Base-by-base conservation (phyloP, 1,140 invertebrate species). In the Saccostrea glomerata region DNA sequence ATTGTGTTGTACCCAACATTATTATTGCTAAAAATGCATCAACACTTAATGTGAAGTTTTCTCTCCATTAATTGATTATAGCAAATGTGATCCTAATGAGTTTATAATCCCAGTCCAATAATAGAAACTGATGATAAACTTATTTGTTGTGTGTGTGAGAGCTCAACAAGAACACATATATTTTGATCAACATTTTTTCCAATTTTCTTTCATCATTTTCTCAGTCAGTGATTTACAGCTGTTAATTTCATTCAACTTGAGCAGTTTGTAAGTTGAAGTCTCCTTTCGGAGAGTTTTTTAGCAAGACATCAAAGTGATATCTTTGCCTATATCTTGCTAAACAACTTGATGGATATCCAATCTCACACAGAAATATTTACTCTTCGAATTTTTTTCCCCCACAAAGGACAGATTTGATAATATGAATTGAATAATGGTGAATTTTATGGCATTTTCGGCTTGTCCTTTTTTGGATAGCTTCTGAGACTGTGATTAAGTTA, bases 281-380 rank as follows among this genome's bases (percentile, higher is more conserved):
- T 77, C 70, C 70, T 36, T 77, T 36, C 70, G 9, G 23, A 15
- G 13, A 77, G 25, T 36, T 77, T 77, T 77, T 77, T 30, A 25
- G 23, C 70, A 77, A 77, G 70, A 77, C 70, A 77, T 77, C 70
- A 77, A 77, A 77, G 70, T 77, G 23, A 13, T 30, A 77, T 77
- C 25, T 77, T 13, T 77, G 25, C 70, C 70, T 77, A 77, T 77
- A 77, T 77, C 70, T 30, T 25, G 70, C 23, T 25, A 30, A 77
- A 77, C 25, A 25, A 12, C 23, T 77, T 77, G 70, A 30, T 77
- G 70, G 70, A 77, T 30, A 77, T 77, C 70, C 70, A 77, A 77
- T 77, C 70, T 73, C 25, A 77, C 70, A 77, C 25, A 30, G 30
- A 30, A 77, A 77, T 77, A 30, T 77, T 77, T 77, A 77, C 70